Evolutionary conservation across 2,113 vertebrate species (phyloP), one percentile per base, ranked within the genome.

Genomic region (Entelurus aequoreus): DNA sequence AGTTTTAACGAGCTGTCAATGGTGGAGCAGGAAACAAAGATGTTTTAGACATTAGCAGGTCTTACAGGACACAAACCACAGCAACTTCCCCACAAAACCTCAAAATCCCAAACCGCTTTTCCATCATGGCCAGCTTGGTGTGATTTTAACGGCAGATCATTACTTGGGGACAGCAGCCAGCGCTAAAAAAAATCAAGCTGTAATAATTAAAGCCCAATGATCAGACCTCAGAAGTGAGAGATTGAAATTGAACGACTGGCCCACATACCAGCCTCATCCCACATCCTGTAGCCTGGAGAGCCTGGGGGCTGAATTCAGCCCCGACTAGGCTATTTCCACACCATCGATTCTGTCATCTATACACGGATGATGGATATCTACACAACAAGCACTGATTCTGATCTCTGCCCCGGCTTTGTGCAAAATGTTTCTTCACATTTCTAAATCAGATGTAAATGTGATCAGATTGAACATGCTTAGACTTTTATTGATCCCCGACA

Each of bases 321-420:
- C 77, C 75, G 77, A 80, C 86, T 72, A 75, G 82, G 85, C 90
- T 87, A 90, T 91, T 92, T 94, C 90, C 89, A 89, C 90, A 78
- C 80, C 88, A 92, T 92, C 79, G 92, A 92, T 91, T 91, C 84
- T 90, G 84, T 88, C 88, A 90, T 90, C 84, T 87, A 86, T 84
- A 88, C 87, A 79, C 86, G 40, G 16, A 88, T 89, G 88, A 92
- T 89, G 66, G 80, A 87, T 90, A 90, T 86, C 83, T 84, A 79
- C 80, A 79, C 78, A 88, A 89, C 80, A 69, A 87, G 84, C 85
- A 67, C 79, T 71, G 74, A 73, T 67, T 68, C 72, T 69, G 69
- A 84, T 84, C 74, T 69, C 70, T 68, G 63, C 56, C 54, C 65
- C 37, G 69, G 38, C 55, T 57, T 42, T 72, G 69, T 50, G 69